Conservation (phyloP, 1,140 invertebrate species). For the Adelges cooleyi region DNA sequence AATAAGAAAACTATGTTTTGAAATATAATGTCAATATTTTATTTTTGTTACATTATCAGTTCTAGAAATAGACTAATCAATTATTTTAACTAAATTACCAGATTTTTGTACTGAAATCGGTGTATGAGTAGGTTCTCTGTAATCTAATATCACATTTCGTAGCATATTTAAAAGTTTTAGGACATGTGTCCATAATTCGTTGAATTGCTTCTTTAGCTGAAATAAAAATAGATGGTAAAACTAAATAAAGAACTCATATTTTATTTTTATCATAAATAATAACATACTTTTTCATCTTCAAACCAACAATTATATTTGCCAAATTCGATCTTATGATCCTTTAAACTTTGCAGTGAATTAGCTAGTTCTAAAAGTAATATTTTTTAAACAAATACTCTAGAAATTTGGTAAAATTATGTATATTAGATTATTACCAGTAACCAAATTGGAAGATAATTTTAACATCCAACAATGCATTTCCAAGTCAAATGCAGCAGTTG, state of each 20-base stretch:
- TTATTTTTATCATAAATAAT: neutral
- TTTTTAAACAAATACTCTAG: too few relatives aligned
- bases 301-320: conserved; percentile 16
- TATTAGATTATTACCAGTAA: too few relatives aligned
- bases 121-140: conserved; percentile 15
- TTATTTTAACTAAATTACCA: neutral
- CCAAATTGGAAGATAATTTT: conserved; percentile 21
- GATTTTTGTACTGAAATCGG: neutral
- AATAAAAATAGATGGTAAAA: conserved; percentile 8
- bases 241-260: neutral
- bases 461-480: conserved; percentile 24
- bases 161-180: conserved; percentile 10
- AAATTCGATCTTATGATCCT: conserved; percentile 19
- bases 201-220: conserved; percentile 17
- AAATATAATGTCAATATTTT: too few relatives aligned
- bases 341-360: conserved; percentile 7
- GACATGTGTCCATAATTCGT: conserved; percentile 30
- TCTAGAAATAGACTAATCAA: neutral
- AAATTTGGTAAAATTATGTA: too few relatives aligned
- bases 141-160: conserved; percentile 15
- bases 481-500: conserved; percentile 19
- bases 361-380: conserved; percentile 10
- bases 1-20: too few relatives aligned
- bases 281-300: conserved; percentile 24
- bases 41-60: too few relatives aligned